Conservation (phyloP, 2,797 vertebrate species). For the Babyrousa celebensis region DNA sequence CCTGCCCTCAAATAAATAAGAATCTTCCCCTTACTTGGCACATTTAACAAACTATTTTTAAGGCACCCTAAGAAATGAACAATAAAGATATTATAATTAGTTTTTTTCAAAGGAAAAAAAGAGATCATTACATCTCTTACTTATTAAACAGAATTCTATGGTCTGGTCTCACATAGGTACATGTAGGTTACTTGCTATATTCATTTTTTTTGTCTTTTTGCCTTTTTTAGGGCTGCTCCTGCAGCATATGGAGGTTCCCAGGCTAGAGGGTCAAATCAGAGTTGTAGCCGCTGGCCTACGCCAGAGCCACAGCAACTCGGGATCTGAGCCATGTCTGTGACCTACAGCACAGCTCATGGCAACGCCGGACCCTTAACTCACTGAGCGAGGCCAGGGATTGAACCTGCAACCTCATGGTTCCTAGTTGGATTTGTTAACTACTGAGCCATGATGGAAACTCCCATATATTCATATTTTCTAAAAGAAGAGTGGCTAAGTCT, state of each 20-base stretch:
- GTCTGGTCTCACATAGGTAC: not conserved
- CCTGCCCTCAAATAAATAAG: not conserved
- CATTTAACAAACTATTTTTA: not conserved
- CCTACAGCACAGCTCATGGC: too few relatives aligned
- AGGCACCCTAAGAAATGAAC: not conserved
- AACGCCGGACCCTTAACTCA: too few relatives aligned
- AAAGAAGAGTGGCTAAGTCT: not conserved
- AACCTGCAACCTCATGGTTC: too few relatives aligned
- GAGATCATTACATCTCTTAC: not conserved
- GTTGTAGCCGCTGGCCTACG: too few relatives aligned
- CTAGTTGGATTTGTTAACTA: too few relatives aligned
- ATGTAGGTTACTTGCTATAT: not conserved
- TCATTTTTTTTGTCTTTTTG: not conserved
- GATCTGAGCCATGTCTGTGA: too few relatives aligned
- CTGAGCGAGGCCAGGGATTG: too few relatives aligned
- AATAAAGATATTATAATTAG: not conserved
- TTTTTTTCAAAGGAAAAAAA: slow-evolving; percentile 16
- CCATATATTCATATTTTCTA: not conserved
- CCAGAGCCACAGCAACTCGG: too few relatives aligned
- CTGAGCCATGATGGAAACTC: too few relatives aligned
- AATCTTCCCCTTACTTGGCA: not conserved
- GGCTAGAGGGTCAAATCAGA: too few relatives aligned
- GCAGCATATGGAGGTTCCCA: too few relatives aligned
- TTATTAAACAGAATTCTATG: slow-evolving; percentile 8
- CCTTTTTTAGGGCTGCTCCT: too few relatives aligned